Evolutionary conservation across 2,113 vertebrate species (phyloP).

Genomic region (Passer domesticus): DNA sequence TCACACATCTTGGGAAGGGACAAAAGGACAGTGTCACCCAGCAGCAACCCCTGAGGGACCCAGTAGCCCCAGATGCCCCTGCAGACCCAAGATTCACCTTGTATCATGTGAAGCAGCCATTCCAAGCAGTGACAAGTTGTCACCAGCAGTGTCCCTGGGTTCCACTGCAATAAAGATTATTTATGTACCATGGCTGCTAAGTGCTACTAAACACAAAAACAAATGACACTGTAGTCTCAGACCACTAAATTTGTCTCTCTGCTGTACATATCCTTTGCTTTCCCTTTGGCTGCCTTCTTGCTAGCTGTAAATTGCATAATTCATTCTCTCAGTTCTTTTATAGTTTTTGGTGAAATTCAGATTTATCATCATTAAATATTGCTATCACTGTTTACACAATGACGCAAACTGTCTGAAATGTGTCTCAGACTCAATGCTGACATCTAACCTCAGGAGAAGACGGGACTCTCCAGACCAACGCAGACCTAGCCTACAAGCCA

Average conservation of each 20-base stretch:
- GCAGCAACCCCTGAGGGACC: not conserved
- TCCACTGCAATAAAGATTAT: constrained; percentile 49
- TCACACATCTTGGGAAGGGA: accelerated
- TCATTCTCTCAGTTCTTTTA: constrained; percentile 46
- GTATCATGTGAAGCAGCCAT: not conserved
- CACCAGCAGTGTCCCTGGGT: not conserved
- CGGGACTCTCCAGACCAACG: constrained; percentile 49
- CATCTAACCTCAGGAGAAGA: constrained; percentile 63
- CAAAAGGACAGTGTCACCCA: not conserved
- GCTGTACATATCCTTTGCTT: constrained; percentile 8
- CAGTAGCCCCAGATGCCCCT: not conserved
- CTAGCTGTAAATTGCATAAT: constrained; percentile 61
- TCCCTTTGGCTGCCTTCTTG: constrained; percentile 62
- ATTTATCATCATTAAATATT: constrained; percentile 67
- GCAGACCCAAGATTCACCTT: not conserved
- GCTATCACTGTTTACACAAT: constrained; percentile 67
- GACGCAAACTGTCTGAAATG: constrained; percentile 66
- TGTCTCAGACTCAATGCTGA: constrained; percentile 19
- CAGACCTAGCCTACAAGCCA: not conserved
- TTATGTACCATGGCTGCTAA: constrained; percentile 46
- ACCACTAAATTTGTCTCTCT: constrained; percentile 54
- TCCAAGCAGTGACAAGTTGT: not conserved
- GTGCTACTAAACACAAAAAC: constrained; percentile 53
- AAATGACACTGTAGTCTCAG: constrained; percentile 47
- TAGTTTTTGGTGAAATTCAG: constrained; percentile 48